Conservation (phyloP, 2,888 invertebrate genomes). For the Lepidocyrtoides sp. region DNA sequence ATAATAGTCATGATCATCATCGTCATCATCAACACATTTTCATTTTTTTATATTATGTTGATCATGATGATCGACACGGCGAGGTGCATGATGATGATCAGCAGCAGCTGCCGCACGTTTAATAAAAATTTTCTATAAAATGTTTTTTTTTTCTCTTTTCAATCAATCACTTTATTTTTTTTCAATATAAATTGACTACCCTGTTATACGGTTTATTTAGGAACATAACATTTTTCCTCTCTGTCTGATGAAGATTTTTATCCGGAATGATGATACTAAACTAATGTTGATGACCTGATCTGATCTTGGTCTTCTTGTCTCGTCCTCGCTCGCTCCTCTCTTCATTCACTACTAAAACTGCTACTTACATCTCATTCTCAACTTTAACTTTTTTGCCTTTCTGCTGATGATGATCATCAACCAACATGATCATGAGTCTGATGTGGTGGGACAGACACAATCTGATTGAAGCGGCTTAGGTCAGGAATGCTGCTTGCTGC, state of each 20-base stretch:
- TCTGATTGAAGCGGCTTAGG: constrained; percentile 21
- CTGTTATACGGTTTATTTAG: too few species aligned
- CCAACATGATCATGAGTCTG: too few species aligned
- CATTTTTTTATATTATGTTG: neutral
- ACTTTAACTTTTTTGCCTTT: too few species aligned
- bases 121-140: too few species aligned
- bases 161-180: neutral
- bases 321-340: neutral
- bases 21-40: neutral
- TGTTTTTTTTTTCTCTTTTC: too few species aligned
- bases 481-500: neutral
- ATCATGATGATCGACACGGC: neutral
- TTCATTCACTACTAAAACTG: too few species aligned
- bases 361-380: too few species aligned
- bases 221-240: too few species aligned
- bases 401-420: too few species aligned
- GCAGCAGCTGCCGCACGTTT: too few species aligned
- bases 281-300: constrained; percentile 29
- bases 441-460: constrained; percentile 30
- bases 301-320: neutral
- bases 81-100: neutral
- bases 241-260: too few species aligned
- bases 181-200: neutral
- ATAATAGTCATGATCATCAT: neutral
- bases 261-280: neutral